Base-by-base conservation (phyloP, 2,888 invertebrate species). In the Uloborus plumipes region DNA sequence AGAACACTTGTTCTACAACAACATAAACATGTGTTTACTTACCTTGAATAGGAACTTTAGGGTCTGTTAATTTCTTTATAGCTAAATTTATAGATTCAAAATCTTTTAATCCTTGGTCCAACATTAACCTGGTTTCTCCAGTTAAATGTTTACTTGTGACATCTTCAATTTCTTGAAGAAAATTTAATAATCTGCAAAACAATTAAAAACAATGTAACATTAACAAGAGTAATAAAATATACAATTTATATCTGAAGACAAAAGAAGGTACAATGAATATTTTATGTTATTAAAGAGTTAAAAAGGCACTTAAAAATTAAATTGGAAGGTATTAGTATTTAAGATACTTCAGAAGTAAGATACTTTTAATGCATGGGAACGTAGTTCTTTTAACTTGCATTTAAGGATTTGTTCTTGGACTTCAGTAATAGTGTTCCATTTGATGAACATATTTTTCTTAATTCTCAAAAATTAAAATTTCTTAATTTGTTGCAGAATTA, bases 41-140 rank as follows among this genome's bases (percentile, higher is more conserved):
- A 81, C 84, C 76, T 75, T 62, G 58, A 22, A 84, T 71, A 58
- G 83, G 79, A 67, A 81, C 72, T 75, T 74, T 47, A 16, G 85
- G 85, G 78, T 86, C 84, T 31, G 86, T 86, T 65, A 86, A 62
- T 61, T 80, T 78, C 58, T 84, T 85, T 31, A 84, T 53, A 73
- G 85, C 77, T 65, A 66, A 31, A 65, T 80, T 85, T 9, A 86
- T 72, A 49, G 76, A 73, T 75, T 85, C 70, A 58, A 84, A 78
- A 76, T 86, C 86, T 55, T 51, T 49, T 16, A 77, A 64, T 16
- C 80, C 67, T 39, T 75, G 67, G 22, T 84, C 76, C 15, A 84
- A 50, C n/a, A 76, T 73, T 31, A 61, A 71, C 20, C 76, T 77
- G 3, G 66, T 74, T 20, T 85, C 78, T 22, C 61, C 67, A n/a